Base-by-base conservation (phyloP, 2,113 vertebrate genomes). In the Aldabrachelys gigantea region DNA sequence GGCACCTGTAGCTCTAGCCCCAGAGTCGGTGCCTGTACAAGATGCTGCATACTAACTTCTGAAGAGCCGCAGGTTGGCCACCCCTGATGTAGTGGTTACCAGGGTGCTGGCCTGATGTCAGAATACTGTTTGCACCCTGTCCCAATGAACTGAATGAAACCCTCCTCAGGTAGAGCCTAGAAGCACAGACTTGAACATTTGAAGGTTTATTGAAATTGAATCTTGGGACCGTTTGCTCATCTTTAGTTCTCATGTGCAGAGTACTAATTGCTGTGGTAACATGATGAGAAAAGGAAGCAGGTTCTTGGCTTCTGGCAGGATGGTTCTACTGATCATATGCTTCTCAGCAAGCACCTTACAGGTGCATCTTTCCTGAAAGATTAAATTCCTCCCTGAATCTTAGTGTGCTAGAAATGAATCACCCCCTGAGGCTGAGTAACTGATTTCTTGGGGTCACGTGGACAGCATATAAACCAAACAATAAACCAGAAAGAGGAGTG, bases 371-470 rank as follows among this genome's bases (percentile, higher is more conserved):
- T 91, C 93, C 94, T 95, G 76, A 90, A 95, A 97, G 96, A 97
- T 96, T 96, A 97, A 96, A 96, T 96, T 59, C 91, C 92, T 96
- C 85, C 88, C 75, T 95, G 94, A 89, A 95, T 96, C 96, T 96
- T 96, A 92, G 84, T 69, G 89, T 95, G 75, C 44, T 91, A 84
- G 82, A 92, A 86, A 95, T 96, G 94, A 96, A 97, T 95, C 90
- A 84, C 88, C 90, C 96, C 93, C 96, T 91, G 95, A 97, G 95
- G 95, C 95, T 87, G 84, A 95, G 53, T 87, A 95, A 80, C 13
- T 85, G 85, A 93, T 88, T 85, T 93, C 82, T 92, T n/a, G 84
- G 94, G 94, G 86, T 94, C 93, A 76, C 49, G 88, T 94, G 85
- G 69, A 92, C 90, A 95, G 88, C 87, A 96, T 92, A 49, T 82